These are phyloP conservation scores for Tor tambroides DNA, from an alignment of 2,113 vertebrate species.

Conservation along the genomic window DNA sequence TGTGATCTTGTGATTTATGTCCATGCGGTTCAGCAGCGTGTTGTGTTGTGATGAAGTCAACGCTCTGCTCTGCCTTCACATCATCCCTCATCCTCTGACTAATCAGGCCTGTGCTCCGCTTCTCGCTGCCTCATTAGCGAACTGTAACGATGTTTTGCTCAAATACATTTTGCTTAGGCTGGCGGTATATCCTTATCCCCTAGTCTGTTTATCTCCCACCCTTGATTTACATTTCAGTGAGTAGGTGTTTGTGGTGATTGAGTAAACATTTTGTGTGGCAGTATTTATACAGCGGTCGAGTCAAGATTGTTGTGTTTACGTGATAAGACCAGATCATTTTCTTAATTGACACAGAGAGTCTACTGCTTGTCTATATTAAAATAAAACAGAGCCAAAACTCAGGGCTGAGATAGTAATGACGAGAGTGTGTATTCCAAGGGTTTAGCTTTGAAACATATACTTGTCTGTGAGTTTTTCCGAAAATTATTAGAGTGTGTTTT, in stretches of 20 bases:
- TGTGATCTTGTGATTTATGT: not conserved
- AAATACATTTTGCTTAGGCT: conserved; percentile 16
- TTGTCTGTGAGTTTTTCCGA: not conserved
- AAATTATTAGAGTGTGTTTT: not conserved
- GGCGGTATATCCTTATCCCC: not conserved
- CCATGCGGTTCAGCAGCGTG: not conserved
- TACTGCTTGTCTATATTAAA: not conserved
- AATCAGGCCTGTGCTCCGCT: conserved; percentile 24
- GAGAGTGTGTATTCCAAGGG: not conserved
- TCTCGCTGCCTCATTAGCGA: conserved; percentile 31
- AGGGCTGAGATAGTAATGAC: conserved; percentile 25
- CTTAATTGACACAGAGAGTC: conserved; percentile 29
- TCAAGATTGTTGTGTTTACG: conserved; percentile 44
- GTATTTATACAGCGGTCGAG: conserved; percentile 30
- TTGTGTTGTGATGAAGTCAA: not conserved
- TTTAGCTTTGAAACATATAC: conserved; percentile 1
- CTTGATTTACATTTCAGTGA: conserved; percentile 42
- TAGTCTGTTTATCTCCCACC: conserved; percentile 27
- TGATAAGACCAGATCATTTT: conserved; percentile 33
- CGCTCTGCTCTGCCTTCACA: not conserved
- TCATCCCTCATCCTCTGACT: conserved; percentile 29
- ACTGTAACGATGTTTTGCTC: not conserved
- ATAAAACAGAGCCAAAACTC: conserved; percentile 30
- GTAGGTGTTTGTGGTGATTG: conserved; percentile 34
- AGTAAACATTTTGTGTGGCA: conserved; percentile 35